These are phyloP conservation scores for Lytechinus pictus DNA, from an alignment of 35 echinoderm and acorn worm species.

Conservation along the genomic window DNA sequence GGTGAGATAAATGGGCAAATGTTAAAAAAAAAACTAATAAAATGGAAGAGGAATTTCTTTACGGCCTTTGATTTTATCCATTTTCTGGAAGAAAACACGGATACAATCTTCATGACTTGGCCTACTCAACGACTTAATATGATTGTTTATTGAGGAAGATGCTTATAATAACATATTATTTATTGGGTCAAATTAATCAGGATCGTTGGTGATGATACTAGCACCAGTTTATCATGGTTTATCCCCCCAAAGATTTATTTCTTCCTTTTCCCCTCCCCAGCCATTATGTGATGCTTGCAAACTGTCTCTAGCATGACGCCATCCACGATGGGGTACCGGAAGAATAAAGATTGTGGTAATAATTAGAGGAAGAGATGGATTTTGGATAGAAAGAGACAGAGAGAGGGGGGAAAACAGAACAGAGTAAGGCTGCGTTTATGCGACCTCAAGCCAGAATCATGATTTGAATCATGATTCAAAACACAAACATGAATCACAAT, in stretches of 20 bases:
- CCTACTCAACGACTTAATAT: too few relatives aligned
- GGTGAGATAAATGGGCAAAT: too few relatives aligned
- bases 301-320: background rate
- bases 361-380: background rate
- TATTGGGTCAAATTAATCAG: background rate
- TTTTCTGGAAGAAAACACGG: too few relatives aligned
- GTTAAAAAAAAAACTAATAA: too few relatives aligned
- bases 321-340: constrained; percentile 6
- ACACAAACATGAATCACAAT: too few relatives aligned
- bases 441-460: too few relatives aligned
- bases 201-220: background rate
- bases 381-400: background rate
- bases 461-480: too few relatives aligned
- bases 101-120: too few relatives aligned
- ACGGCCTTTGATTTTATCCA: too few relatives aligned
- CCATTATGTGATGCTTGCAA: background rate
- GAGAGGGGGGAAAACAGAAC: background rate
- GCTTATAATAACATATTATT: background rate
- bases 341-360: background rate
- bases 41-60: too few relatives aligned
- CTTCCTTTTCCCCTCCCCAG: background rate
- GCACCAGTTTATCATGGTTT: background rate
- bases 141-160: too few relatives aligned
- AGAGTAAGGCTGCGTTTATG: too few relatives aligned
- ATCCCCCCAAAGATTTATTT: background rate